Evolutionary conservation across 2,113 vertebrate species (phyloP).

Genomic region (Arenaria interpres): DNA sequence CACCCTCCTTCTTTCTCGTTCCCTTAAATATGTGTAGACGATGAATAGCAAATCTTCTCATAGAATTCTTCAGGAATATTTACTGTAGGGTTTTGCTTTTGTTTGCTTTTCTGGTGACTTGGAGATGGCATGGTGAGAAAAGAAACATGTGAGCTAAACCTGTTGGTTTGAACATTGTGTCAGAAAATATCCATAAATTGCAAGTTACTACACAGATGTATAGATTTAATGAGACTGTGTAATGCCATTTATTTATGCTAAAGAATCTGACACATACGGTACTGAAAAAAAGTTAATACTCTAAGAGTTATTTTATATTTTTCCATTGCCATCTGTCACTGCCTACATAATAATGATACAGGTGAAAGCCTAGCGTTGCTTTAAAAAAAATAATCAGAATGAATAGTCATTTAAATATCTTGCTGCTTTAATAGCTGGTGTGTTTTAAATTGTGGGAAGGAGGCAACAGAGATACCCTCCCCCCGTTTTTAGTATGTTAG

Average conservation of each 20-base stretch:
- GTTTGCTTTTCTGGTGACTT: slow-evolving; percentile 73
- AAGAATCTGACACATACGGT: slow-evolving; percentile 68
- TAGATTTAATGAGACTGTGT: slow-evolving; percentile 75
- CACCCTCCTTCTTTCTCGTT: not conserved
- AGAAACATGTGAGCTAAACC: slow-evolving; percentile 73
- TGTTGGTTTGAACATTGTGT: slow-evolving; percentile 72
- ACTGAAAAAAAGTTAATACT: slow-evolving; percentile 72
- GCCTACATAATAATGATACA: slow-evolving; percentile 70
- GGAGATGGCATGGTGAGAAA: slow-evolving; percentile 70
- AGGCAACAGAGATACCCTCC: slow-evolving; percentile 16
- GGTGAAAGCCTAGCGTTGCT: slow-evolving; percentile 56
- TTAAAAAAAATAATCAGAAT: slow-evolving; percentile 14
- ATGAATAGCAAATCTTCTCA: slow-evolving; percentile 57
- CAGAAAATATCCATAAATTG: slow-evolving; percentile 73
- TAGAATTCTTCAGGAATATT: slow-evolving; percentile 59
- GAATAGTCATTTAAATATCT: slow-evolving; percentile 69
- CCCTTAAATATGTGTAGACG: slow-evolving; percentile 1
- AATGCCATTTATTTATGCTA: slow-evolving; percentile 75
- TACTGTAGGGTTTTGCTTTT: slow-evolving; percentile 66
- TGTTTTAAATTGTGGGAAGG: slow-evolving; percentile 50
- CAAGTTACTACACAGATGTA: slow-evolving; percentile 74
- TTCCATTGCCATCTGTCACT: slow-evolving; percentile 71
- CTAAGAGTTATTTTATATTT: slow-evolving; percentile 68
- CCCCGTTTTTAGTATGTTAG: not conserved
- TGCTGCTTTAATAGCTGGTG: slow-evolving; percentile 54